These are phyloP conservation scores for Sitophilus oryzae DNA, from an alignment of 1,140 invertebrate genomes.

Conservation along the genomic window DNA sequence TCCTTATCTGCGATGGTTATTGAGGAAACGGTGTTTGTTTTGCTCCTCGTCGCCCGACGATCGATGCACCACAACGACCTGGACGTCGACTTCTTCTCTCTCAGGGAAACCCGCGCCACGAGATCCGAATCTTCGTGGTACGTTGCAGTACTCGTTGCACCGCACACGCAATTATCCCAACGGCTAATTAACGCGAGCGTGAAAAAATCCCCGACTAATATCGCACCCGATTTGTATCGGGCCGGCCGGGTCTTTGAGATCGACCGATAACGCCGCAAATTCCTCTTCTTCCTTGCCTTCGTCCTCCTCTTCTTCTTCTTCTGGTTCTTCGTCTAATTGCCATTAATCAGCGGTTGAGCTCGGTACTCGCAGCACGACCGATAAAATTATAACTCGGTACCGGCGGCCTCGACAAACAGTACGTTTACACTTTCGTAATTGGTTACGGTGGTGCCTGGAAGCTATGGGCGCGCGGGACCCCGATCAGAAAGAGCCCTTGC, in stretches of 20 bases:
- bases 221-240: background rate
- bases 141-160: too few species aligned
- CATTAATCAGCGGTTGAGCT: constrained; percentile 36
- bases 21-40: background rate
- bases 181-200: background rate
- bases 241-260: background rate
- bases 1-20: background rate
- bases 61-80: background rate
- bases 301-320: constrained; percentile 11
- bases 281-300: constrained; percentile 9
- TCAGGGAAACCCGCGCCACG: too few species aligned
- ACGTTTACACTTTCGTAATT: constrained; percentile 37
- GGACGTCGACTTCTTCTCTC: too few species aligned
- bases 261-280: background rate
- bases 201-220: background rate
- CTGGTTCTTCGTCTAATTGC: background rate
- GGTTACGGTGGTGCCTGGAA: constrained; percentile 20
- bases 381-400: constrained; percentile 39
- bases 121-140: too few species aligned
- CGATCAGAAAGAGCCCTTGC: too few species aligned
- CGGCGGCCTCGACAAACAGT: constrained; percentile 36
- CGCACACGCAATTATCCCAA: background rate
- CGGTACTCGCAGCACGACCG: constrained; percentile 37
- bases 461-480: too few species aligned
- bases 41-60: background rate